These are phyloP conservation scores for Uromys caudimaculatus DNA, from an alignment of 2,797 vertebrate species.

Conservation along the genomic window DNA sequence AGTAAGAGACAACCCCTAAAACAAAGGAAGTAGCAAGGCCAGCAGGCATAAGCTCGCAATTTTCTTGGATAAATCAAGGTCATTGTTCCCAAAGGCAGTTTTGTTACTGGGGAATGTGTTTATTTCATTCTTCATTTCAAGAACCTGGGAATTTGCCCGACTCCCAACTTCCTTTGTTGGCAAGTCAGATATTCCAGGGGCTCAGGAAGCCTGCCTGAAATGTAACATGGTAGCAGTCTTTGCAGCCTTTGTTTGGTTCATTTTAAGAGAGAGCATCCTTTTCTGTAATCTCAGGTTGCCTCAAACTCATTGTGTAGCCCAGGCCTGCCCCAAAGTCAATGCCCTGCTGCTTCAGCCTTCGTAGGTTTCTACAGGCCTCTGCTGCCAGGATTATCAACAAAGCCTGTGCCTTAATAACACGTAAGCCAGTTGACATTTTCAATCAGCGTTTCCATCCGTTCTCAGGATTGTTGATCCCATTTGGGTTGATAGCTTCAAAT, in stretches of 20 bases:
- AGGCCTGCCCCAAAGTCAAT: not conserved
- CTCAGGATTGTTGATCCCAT: not conserved
- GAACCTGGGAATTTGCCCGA: not conserved
- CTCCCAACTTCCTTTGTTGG: not conserved
- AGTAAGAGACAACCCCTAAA: not conserved
- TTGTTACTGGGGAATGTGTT: not conserved
- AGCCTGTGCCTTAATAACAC: not conserved
- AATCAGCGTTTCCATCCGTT: not conserved
- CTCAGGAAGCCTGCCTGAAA: not conserved
- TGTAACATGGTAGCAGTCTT: not conserved
- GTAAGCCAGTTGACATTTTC: not conserved
- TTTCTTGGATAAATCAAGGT: not conserved
- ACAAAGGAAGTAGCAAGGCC: not conserved
- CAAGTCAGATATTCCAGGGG: not conserved
- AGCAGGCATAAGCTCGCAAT: not conserved
- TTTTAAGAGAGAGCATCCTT: not conserved
- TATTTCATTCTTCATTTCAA: not conserved
- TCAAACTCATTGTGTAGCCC: not conserved
- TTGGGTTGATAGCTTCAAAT: constrained; percentile 5
- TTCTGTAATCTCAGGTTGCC: not conserved
- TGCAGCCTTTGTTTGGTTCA: not conserved
- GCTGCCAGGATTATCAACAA: not conserved
- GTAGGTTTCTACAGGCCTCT: no score
- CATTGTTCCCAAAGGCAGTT: not conserved
- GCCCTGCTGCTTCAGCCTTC: not conserved